Evolutionary conservation across 64 coral and sea anemone genomes (phyloP).

Genomic region (Acropora tenuis): DNA sequence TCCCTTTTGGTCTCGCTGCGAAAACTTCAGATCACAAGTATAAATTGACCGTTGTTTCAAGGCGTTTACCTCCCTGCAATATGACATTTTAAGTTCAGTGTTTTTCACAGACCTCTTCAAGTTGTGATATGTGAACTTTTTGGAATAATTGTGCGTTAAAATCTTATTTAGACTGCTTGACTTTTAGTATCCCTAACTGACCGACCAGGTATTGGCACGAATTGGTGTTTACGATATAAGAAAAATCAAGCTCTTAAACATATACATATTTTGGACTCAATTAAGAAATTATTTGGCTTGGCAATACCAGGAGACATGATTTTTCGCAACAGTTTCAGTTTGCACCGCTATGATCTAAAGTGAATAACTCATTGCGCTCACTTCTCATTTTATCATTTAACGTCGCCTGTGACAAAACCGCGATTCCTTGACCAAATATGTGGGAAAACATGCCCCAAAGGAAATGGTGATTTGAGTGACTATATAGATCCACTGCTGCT

Average conservation of each 20-base stretch:
- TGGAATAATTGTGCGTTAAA: background rate
- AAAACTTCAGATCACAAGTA: background rate
- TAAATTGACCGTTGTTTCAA: background rate
- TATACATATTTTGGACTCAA: too few relatives aligned
- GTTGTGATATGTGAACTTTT: background rate
- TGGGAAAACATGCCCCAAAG: conserved; percentile 3
- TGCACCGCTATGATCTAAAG: background rate
- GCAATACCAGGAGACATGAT: too few relatives aligned
- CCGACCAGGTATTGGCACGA: background rate
- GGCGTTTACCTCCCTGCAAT: background rate
- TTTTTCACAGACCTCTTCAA: background rate
- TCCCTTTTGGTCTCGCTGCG: background rate
- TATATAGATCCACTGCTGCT: background rate
- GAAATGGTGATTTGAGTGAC: background rate
- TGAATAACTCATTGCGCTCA: background rate
- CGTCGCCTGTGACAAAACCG: conserved; percentile 14
- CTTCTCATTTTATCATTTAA: conserved; percentile 5
- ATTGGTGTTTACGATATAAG: background rate
- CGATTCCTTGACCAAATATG: conserved; percentile 6
- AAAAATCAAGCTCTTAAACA: background rate
- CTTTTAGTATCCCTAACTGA: background rate
- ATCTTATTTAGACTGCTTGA: background rate
- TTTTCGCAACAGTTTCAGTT: background rate
- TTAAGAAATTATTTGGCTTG: too few relatives aligned
- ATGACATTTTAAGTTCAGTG: background rate